Conservation (phyloP, 2,888 invertebrate genomes). For the Aplocera efformata region DNA sequence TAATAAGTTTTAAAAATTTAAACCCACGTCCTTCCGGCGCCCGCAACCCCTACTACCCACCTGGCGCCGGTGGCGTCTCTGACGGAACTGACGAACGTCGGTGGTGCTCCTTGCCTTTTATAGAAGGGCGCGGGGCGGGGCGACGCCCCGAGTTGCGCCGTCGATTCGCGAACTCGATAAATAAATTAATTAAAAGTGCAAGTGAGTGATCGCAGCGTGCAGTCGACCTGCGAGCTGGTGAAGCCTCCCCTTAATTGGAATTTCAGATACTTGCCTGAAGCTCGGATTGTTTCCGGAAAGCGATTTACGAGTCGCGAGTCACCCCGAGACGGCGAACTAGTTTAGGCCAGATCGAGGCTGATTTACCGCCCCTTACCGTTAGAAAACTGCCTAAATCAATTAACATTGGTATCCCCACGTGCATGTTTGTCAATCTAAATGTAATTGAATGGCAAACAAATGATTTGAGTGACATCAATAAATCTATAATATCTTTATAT, state of each 20-base stretch:
- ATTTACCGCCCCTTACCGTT: conserved; percentile 41
- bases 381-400: conserved; percentile 37
- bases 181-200: conserved; percentile 82
- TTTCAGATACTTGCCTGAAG: conserved; percentile 57
- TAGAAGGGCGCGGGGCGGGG: conserved; percentile 69
- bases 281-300: conserved; percentile 51
- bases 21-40: conserved; percentile 65
- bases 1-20: conserved; percentile 55
- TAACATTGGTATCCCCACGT: conserved; percentile 11
- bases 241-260: conserved; percentile 72
- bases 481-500: too few relatives aligned
- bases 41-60: conserved; percentile 54
- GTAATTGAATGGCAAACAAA: neutral
- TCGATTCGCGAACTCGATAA: conserved; percentile 78
- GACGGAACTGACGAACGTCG: conserved; percentile 74
- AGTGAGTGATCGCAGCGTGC: conserved; percentile 77
- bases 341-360: conserved; percentile 41
- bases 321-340: conserved; percentile 32
- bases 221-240: conserved; percentile 61
- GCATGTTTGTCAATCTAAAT: conserved; percentile 3
- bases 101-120: conserved; percentile 59
- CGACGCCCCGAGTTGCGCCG: conserved; percentile 75
- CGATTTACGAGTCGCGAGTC: conserved; percentile 45
- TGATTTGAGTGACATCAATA: too few relatives aligned
- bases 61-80: conserved; percentile 61